Evolutionary conservation across 2,888 invertebrate species (phyloP), one percentile per base, ranked within the genome.

Genomic region (Arenicola marina): DNA sequence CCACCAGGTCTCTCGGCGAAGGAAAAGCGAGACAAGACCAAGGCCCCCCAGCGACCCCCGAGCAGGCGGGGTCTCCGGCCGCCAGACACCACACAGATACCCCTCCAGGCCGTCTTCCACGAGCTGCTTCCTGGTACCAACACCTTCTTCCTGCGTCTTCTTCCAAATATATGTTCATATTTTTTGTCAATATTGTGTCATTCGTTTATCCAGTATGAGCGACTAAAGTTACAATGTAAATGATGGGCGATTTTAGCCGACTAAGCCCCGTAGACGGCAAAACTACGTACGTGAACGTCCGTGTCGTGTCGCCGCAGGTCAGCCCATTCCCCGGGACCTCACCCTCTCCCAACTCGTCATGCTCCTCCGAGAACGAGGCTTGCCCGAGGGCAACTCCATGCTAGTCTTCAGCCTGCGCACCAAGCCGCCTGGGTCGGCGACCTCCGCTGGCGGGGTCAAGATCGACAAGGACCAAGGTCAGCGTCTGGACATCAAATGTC

Each of bases 1-100:
- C n/a, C n/a, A n/a, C n/a, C n/a, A 70, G 92, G 91, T 56, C 90
- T 91, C 66, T 91, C 91, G 24, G 93, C 93, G 57, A 93, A 93
- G 84, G 93, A 93, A 83, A 93, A 93, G 82, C 87, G 93, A 51
- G 89, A 90, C 67, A 93, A 93, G 82, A 92, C 92, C 56, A 53
- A 51, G 3, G 45, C 68, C 65, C 77, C 78, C 4, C 78, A 77
- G 26, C 70, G 84, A 89, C 89, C 56, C 89, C 91, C 83, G 89
- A 92, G 81, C 51, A 70, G 77, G 59, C 73, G 79, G n/a, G 77
- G 79, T 1, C 69, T 75, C 34, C 70, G 72, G 31, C 65, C 72
- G 28, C 28, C 62, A 32, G 67, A 65, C 46, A 68, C 70, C 33
- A 56, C 74, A 28, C 66, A 68, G 59, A 63, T 74, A 28, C 71